Conservation (phyloP, 1,140 invertebrate species). For the Zaprionus davidi region DNA sequence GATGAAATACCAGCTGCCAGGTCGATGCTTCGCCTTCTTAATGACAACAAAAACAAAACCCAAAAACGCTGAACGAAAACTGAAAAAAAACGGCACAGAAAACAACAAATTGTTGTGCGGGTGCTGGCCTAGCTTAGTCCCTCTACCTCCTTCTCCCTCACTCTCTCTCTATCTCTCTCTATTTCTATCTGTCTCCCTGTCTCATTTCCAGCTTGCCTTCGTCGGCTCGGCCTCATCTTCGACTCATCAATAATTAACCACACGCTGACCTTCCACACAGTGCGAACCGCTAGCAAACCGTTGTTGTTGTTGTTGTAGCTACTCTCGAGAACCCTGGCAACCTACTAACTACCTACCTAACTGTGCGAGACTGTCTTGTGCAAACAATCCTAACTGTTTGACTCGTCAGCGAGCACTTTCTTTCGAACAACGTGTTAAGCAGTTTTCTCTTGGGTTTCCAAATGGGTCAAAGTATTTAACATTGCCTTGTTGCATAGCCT, state of each 20-base stretch:
- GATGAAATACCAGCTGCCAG: conserved; percentile 72
- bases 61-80: not conserved
- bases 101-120: conserved; percentile 35
- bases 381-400: conserved; percentile 56
- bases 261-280: conserved; percentile 60
- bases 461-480: conserved; percentile 56
- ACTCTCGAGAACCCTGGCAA: conserved; percentile 25
- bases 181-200: not conserved
- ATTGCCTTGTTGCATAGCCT: not conserved
- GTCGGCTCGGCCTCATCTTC: not conserved
- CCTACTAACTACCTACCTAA: conserved; percentile 30
- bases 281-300: not conserved
- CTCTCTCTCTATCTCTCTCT: not conserved
- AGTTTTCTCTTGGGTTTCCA: conserved; percentile 22
- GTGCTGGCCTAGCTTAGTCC: conserved; percentile 6
- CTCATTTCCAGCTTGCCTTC: conserved; percentile 2
- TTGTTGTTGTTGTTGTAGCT: conserved; percentile 29
- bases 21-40: conserved; percentile 23
- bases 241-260: conserved; percentile 67
- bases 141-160: too few species aligned
- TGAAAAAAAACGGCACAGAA: not conserved
- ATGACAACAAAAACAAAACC: conserved; percentile 31
- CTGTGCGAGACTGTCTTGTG: conserved; percentile 27
- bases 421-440: conserved; percentile 9
- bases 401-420: conserved; percentile 49